Percentiles rank a stretch among this genome's conserved stretches.
phyloP scores from a whole-genome alignment of 2,113 vertebrate species.

The Perca fluviatilis region DNA sequence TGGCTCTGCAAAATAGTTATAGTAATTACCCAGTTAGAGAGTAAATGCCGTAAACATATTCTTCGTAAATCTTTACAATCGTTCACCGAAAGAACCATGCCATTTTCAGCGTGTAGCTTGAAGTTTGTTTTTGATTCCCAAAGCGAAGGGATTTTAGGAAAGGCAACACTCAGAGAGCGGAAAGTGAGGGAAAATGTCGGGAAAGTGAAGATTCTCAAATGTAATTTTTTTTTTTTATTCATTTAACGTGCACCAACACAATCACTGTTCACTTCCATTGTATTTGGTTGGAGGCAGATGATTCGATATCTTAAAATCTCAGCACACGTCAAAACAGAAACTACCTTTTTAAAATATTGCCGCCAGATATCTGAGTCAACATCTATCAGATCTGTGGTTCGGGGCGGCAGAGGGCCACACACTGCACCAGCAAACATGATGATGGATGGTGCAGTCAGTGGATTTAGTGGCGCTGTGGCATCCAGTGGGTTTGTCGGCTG shows the following conservation, averaged over 20 bases:
- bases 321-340: not conserved
- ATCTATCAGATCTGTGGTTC: not conserved
- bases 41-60: too few relatives aligned
- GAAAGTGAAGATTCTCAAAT: not conserved
- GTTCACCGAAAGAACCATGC: too few relatives aligned
- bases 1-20: too few relatives aligned
- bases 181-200: too few relatives aligned
- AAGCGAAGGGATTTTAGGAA: too few relatives aligned
- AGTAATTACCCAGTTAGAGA: too few relatives aligned
- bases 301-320: not conserved
- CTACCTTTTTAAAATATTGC: constrained; percentile 10
- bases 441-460: constrained; percentile 41
- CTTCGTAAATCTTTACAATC: too few relatives aligned
- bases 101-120: too few relatives aligned
- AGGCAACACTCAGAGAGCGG: too few relatives aligned
- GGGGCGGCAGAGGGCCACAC: not conserved
- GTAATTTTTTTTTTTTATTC: not conserved
- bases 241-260: not conserved
- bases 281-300: too few relatives aligned
- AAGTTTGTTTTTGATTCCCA: too few relatives aligned
- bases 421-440: not conserved
- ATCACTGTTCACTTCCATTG: not conserved
- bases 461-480: constrained; percentile 30
- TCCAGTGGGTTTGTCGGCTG: constrained; percentile 30
- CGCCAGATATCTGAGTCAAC: not conserved